phyloP scores from a whole-genome alignment of 2,797 vertebrate species.

The Danio aesculapii region DNA sequence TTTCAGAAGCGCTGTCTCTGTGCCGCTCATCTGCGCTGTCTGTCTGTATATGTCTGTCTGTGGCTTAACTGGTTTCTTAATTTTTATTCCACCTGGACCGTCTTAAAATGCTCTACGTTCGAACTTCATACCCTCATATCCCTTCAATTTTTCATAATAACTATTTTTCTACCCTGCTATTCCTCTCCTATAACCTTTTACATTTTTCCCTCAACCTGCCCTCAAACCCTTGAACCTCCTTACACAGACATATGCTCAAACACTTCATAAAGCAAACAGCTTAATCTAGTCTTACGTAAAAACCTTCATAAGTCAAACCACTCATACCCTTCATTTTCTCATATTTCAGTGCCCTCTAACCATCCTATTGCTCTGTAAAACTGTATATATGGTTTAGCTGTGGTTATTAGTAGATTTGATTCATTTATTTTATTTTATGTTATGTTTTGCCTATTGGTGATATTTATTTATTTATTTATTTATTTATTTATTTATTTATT shows the following conservation, averaged over 20 bases:
- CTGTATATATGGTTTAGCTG: too few species aligned
- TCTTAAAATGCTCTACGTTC: slow-evolving; percentile 21
- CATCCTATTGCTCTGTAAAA: too few species aligned
- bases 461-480: too few species aligned
- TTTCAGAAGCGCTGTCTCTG: slow-evolving; percentile 39
- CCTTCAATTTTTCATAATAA: not conserved
- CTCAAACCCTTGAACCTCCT: slow-evolving; percentile 1
- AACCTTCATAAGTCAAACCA: slow-evolving; percentile 69
- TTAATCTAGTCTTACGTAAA: not conserved
- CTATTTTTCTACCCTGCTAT: not conserved
- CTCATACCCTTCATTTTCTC: not conserved
- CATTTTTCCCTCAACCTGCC: slow-evolving; percentile 6
- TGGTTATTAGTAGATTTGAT: too few species aligned
- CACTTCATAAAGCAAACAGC: not conserved
- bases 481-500: too few species aligned
- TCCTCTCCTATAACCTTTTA: not conserved
- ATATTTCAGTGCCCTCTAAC: too few species aligned
- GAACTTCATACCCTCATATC: not conserved
- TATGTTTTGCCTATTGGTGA: too few species aligned
- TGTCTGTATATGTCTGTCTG: slow-evolving; percentile 36
- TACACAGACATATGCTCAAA: not conserved
- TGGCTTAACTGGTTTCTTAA: slow-evolving; percentile 37
- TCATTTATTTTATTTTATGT: too few species aligned
- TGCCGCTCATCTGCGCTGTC: slow-evolving; percentile 8
- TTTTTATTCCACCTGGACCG: slow-evolving; percentile 7